These are phyloP conservation scores for Nycticorax nycticorax DNA, from an alignment of 2,113 vertebrate species.

Conservation along the genomic window DNA sequence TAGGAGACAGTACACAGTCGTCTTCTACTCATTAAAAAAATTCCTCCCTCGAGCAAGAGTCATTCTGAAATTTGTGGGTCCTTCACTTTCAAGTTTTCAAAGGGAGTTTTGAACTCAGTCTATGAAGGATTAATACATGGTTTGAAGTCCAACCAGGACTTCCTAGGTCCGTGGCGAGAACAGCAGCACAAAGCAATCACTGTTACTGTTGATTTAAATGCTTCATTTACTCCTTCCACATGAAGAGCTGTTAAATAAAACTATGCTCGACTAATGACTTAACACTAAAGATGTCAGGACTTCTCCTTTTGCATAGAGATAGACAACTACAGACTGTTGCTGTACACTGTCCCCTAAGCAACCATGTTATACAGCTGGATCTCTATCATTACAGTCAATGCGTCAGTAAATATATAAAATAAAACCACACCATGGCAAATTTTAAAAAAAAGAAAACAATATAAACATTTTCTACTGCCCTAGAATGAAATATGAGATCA, in stretches of 20 bases:
- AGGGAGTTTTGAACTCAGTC: not conserved
- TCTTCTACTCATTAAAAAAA: not conserved
- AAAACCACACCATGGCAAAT: not conserved
- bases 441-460: accelerated
- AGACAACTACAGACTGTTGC: not conserved
- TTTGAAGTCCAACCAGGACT: not conserved
- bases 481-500: not conserved
- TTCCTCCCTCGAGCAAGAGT: not conserved
- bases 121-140: not conserved
- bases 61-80: not conserved
- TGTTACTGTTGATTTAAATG: not conserved
- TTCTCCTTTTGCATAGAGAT: not conserved
- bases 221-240: conserved; percentile 9
- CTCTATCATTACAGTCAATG: not conserved
- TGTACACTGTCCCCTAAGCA: not conserved
- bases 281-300: not conserved
- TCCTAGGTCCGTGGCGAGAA: not conserved
- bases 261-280: not conserved
- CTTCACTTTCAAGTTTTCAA: not conserved
- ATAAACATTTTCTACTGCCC: not conserved
- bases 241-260: conserved; percentile 3
- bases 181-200: not conserved
- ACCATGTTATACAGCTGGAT: not conserved
- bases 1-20: not conserved
- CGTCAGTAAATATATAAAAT: not conserved